phyloP scores from a whole-genome alignment of 2,888 invertebrate genomes.

The Cephus pulcher region DNA sequence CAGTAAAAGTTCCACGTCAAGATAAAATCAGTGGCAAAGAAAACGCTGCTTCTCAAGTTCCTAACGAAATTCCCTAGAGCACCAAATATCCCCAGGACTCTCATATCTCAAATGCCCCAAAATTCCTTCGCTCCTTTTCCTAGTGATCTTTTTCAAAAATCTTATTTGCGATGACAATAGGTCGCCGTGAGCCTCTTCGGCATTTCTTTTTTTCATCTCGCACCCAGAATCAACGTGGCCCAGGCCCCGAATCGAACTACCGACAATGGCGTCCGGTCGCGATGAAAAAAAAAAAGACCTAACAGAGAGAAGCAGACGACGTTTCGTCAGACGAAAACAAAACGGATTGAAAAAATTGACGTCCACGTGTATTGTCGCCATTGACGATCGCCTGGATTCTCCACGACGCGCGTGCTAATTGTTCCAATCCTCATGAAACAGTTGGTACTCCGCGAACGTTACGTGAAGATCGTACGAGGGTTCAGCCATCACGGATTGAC shows the following conservation, averaged over 20 bases:
- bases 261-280: neutral
- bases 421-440: constrained; percentile 6
- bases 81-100: neutral
- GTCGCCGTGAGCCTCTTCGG: neutral
- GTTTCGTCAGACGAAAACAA: constrained; percentile 1
- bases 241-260: neutral
- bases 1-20: no score
- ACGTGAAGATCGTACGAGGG: constrained; percentile 3
- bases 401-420: constrained; percentile 18
- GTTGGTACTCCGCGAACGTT: constrained; percentile 1
- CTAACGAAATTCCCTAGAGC: neutral
- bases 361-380: neutral
- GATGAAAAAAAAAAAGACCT: neutral
- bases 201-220: neutral
- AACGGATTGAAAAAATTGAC: neutral
- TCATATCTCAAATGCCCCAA: neutral
- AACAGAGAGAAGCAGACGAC: neutral
- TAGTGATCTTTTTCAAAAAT: neutral
- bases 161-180: constrained; percentile 4
- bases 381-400: neutral
- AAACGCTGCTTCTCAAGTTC: neutral
- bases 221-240: neutral
- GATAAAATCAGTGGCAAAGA: no score
- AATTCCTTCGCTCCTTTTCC: neutral
- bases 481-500: neutral